phyloP scores from a whole-genome alignment of 2,888 invertebrate species.

The Hylaea fasciaria region DNA sequence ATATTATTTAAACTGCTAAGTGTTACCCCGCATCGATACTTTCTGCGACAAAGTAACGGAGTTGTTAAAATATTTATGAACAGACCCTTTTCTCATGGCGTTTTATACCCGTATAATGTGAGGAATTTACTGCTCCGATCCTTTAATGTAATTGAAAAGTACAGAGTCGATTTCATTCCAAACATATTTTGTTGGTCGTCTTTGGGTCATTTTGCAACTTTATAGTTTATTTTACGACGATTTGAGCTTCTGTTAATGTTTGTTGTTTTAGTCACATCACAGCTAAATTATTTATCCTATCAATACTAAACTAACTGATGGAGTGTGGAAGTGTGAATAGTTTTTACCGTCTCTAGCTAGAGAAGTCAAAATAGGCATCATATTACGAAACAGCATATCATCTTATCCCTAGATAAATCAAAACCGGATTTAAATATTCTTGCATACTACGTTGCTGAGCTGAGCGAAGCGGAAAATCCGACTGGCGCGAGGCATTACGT shows the following conservation, averaged over 20 bases:
- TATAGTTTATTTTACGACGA: constrained; percentile 33
- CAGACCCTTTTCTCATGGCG: constrained; percentile 65
- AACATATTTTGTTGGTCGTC: constrained; percentile 48
- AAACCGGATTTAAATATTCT: constrained; percentile 5
- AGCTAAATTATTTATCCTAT: not conserved
- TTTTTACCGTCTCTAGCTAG: too few species aligned
- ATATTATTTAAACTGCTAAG: too few species aligned
- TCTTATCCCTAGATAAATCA: constrained; percentile 4
- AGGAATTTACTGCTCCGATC: constrained; percentile 67
- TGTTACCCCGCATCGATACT: not conserved
- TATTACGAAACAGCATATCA: not conserved
- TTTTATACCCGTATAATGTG: constrained; percentile 70
- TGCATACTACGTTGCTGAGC: constrained; percentile 15
- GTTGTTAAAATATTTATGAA: constrained; percentile 75
- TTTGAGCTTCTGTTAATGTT: constrained; percentile 31
- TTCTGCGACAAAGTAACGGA: constrained; percentile 24
- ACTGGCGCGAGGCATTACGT: constrained; percentile 12
- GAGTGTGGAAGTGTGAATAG: too few species aligned
- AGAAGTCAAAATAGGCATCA: too few species aligned
- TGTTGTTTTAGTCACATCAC: not conserved
- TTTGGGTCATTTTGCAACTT: constrained; percentile 32
- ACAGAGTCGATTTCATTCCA: constrained; percentile 53
- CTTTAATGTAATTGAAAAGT: constrained; percentile 73
- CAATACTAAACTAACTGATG: too few species aligned
- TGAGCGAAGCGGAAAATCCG: constrained; percentile 44